phyloP scores from a whole-genome alignment of 2,888 invertebrate species.

The Aleiodes testaceus region DNA sequence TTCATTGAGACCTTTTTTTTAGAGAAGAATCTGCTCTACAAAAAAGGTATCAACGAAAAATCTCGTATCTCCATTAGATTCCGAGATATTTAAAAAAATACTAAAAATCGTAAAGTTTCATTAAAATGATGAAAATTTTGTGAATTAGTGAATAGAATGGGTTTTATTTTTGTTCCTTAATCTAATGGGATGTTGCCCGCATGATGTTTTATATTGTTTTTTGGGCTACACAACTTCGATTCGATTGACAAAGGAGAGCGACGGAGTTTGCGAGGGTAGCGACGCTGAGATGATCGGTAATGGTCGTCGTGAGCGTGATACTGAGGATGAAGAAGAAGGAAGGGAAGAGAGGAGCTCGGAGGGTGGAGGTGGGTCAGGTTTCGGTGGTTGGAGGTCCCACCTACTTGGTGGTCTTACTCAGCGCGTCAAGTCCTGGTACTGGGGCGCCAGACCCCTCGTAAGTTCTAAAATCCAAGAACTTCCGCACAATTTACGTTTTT shows the following conservation, averaged over 20 bases:
- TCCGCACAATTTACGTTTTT: conserved; percentile 40
- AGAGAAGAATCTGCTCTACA: no score
- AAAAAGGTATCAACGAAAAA: no score
- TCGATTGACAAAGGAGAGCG: conserved; percentile 63
- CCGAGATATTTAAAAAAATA: no score
- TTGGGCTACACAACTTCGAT: conserved; percentile 11
- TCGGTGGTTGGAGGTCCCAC: conserved; percentile 93
- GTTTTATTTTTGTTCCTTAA: conserved; percentile 1
- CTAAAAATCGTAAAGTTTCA: no score
- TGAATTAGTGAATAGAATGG: not conserved
- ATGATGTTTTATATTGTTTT: conserved; percentile 37
- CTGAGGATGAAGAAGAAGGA: conserved; percentile 70
- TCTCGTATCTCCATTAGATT: no score
- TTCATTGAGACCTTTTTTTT: no score
- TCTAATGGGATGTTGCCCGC: conserved; percentile 17
- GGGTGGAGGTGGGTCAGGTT: conserved; percentile 73
- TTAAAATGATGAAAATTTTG: conserved; percentile 7
- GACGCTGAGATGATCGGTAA: conserved; percentile 73
- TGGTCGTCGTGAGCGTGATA: conserved; percentile 69
- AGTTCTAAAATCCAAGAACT: conserved; percentile 75
- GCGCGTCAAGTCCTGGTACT: conserved; percentile 98
- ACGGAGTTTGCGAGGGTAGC: conserved; percentile 72
- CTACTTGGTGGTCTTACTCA: conserved; percentile 94
- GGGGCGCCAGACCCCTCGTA: conserved; percentile 95
- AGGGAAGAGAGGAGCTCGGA: conserved; percentile 72